Conservation (phyloP, 53 echinoderm and acorn worm genomes). For the Hippasteria phrygiana region DNA sequence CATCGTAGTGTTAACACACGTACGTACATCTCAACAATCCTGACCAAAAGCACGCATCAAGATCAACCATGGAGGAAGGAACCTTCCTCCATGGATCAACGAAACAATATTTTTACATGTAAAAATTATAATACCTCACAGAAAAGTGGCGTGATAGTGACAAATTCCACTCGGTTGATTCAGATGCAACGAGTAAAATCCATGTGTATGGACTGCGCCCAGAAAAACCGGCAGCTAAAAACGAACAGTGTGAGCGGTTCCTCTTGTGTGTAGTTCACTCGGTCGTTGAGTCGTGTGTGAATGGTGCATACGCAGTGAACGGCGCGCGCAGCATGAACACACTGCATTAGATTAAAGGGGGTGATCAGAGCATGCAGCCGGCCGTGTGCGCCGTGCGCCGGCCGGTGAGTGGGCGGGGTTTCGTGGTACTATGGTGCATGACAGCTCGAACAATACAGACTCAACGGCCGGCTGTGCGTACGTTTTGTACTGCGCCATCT, state of each 20-base stretch:
- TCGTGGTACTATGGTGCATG: slow-evolving; percentile 9
- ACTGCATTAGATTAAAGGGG: neutral
- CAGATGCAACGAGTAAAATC: neutral
- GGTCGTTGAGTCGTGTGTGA: neutral
- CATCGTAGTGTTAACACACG: too few relatives aligned
- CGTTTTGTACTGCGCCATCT: too few relatives aligned
- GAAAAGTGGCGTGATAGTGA: neutral
- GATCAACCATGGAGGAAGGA: too few relatives aligned
- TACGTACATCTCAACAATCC: too few relatives aligned
- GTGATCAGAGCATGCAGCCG: slow-evolving; percentile 7
- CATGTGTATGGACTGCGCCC: neutral
- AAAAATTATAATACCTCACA: slow-evolving; percentile 23
- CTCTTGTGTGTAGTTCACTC: neutral
- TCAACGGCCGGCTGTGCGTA: too few relatives aligned
- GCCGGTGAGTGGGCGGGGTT: slow-evolving; percentile 56
- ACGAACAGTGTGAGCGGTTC: neutral
- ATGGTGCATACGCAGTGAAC: neutral
- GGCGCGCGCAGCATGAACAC: neutral
- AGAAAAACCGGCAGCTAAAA: neutral
- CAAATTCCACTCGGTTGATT: neutral
- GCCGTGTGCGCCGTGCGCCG: neutral
- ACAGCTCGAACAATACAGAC: neutral
- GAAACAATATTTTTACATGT: too few relatives aligned
- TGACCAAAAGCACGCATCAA: too few relatives aligned
- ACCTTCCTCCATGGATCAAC: too few relatives aligned